Evolutionary conservation across 2,113 vertebrate species (phyloP).

Genomic region (Sorex araneus): DNA sequence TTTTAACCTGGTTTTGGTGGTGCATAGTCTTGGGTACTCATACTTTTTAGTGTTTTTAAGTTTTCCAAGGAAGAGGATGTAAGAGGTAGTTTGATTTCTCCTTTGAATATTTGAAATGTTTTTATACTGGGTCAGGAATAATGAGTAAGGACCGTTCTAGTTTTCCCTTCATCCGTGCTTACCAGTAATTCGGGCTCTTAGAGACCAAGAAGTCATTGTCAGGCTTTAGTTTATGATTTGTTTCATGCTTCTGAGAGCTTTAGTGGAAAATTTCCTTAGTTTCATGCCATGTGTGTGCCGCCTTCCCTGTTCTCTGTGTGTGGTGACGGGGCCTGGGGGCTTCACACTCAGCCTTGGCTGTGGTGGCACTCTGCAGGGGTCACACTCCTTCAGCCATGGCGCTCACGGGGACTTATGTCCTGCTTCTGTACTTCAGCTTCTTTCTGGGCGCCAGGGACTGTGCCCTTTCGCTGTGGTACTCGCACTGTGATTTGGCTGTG

Average conservation of each 20-base stretch:
- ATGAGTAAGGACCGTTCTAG: neutral
- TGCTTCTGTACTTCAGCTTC: too few species aligned
- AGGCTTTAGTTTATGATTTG: neutral
- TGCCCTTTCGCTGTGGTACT: too few species aligned
- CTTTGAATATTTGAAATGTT: neutral
- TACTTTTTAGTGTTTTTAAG: neutral
- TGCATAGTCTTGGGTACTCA: neutral
- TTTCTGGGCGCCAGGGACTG: too few species aligned
- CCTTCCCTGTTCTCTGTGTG: too few species aligned
- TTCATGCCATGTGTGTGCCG: too few species aligned
- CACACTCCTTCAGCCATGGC: too few species aligned
- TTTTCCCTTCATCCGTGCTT: slow-evolving; percentile 1
- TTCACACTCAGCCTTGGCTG: too few species aligned
- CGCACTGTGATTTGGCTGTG: too few species aligned
- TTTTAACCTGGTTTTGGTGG: neutral
- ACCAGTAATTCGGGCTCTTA: neutral
- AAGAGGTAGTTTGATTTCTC: neutral
- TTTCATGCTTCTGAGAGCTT: neutral
- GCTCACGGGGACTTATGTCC: too few species aligned
- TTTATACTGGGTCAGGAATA: neutral
- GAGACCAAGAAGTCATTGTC: neutral
- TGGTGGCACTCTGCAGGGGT: too few species aligned
- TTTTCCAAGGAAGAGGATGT: neutral
- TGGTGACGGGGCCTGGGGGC: too few species aligned
- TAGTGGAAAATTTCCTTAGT: too few species aligned